Base-by-base conservation (phyloP, 2,113 vertebrate species). In the Tyto alba region DNA sequence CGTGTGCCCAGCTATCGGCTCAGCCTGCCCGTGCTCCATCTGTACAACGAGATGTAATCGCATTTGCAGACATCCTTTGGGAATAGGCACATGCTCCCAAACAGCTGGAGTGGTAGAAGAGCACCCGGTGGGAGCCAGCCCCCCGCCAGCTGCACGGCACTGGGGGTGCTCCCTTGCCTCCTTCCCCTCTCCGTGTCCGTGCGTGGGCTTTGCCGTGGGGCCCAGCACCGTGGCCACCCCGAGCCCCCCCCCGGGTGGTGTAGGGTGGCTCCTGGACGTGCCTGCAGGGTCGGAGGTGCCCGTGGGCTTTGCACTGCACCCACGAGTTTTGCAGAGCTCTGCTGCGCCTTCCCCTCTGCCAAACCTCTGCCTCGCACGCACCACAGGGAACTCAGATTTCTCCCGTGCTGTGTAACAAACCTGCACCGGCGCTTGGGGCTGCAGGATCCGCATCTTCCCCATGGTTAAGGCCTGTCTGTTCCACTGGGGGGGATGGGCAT, bases 311-410 rank as follows among this genome's bases (percentile, higher is more conserved):
- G 32, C 22, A 1, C 9, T 30, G 63, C 23, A 52, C 32, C 60
- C 45, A 20, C 43, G 19, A 4, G 29, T 32, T 55, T 11, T 56
- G 47, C 25, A 13, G 59, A 52, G 26, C 32, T 56, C 56, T 21
- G 41, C 27, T 20, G 4, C 16, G 30, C 3, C 18, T 7, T 25
- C 21, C 26, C 25, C 47, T 45, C 45, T 12, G 27, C 32, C 6
- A 1, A 7, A 16, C 16, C 16, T 26, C 43, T 38, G 52, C 9
- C 40, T 36, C n/a, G 0, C 4, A 21, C 4, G 2, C 10, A 7
- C 22, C 52, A 10, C 36, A 36, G 55, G 15, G 29, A 55, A 21
- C 26, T 2, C 9, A 23, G 47, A 7, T 25, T 32, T 38, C 48
- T 43, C 32, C 55, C 7, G 3, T 2, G 25, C n/a, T 16, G 11